Base-by-base conservation (phyloP, 2,797 vertebrate species). In the Spheniscus humboldti region DNA sequence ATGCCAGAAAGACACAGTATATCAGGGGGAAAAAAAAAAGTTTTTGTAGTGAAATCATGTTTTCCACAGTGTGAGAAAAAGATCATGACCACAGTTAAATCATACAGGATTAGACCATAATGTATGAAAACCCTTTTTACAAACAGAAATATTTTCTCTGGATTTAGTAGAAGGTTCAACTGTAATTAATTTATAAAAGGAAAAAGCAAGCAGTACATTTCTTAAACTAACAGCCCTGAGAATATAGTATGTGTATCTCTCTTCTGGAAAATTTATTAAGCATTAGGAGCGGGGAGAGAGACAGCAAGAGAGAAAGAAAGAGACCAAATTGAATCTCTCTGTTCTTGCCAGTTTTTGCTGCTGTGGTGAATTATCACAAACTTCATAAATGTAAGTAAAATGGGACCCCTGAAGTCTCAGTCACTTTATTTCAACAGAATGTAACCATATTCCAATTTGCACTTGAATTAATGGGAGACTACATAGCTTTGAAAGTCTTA, bases 381-480 rank as follows among this genome's bases (percentile, higher is more conserved):
- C 86, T 88, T 95, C 92, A 50, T 78, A 91, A 79, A 84, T 91
- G 63, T 83, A 91, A 94, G 89, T 88, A 68, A 94, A 92, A 85
- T 45, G 81, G 92, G 83, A 88, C 82, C 88, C 89, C 96, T 97
- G 96, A 97, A 97, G 96, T 96, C 96, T 94, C 77, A 75, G 72
- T 91, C 95, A 91, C 86, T 85, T 94, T 94, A 87, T 85, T 96
- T 95, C 94, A 95, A 90, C 93, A 87, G 87, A 96, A 94, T 92
- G 85, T 92, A 96, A 95, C 95, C 80, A 91, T 86, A 68, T 96
- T 97, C 96, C 91, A 92, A 86, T 95, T 96, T 91, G 77, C 83
- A 92, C 96, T 89, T 63, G 64, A 94, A 93, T 95, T 96, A 95
- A 95, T 69, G 59, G 94, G 82, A 93, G 80, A 71, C 88, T 94